A percentile compares a stretch with the other conserved stretches of the same genome.
Conservation (phyloP, 2,797 vertebrate species). For the Gymnopithys bicolor region DNA sequence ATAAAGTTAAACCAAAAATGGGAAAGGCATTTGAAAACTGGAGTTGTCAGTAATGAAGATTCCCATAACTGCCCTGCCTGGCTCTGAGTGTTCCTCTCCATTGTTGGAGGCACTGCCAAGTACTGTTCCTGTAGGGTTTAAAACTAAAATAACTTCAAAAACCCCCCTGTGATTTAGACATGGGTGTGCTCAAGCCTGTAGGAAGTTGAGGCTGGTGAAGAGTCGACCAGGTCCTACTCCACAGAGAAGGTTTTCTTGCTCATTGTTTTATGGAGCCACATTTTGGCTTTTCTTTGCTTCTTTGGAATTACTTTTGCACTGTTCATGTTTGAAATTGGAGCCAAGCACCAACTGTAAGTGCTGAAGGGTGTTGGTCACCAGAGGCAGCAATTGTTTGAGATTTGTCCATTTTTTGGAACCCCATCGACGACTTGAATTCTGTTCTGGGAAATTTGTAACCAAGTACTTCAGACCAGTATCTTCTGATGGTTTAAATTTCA, state of each 20-base stretch:
- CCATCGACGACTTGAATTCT: not conserved
- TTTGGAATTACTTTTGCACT: not conserved
- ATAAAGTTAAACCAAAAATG: not conserved
- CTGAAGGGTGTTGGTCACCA: not conserved
- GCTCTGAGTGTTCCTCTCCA: not conserved
- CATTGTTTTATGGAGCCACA: not conserved
- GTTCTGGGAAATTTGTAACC: not conserved
- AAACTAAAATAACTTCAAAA: not conserved
- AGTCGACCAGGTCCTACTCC: not conserved
- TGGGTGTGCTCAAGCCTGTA: not conserved
- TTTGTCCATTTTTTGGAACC: not conserved
- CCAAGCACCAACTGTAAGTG: not conserved
- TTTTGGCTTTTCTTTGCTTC: not conserved
- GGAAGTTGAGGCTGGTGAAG: not conserved
- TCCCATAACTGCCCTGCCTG: not conserved
- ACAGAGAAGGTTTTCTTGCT: not conserved
- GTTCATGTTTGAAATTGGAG: not conserved
- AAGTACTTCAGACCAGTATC: not conserved
- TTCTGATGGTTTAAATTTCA: not conserved
- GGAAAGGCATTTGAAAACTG: not conserved
- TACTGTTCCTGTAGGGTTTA: not conserved
- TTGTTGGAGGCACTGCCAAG: not conserved
- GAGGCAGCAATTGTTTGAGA: not conserved
- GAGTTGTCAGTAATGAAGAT: not conserved
- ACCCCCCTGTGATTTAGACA: rapidly evolving